Conservation (phyloP, 2,113 vertebrate species). For the Todiramphus saurophagus region DNA sequence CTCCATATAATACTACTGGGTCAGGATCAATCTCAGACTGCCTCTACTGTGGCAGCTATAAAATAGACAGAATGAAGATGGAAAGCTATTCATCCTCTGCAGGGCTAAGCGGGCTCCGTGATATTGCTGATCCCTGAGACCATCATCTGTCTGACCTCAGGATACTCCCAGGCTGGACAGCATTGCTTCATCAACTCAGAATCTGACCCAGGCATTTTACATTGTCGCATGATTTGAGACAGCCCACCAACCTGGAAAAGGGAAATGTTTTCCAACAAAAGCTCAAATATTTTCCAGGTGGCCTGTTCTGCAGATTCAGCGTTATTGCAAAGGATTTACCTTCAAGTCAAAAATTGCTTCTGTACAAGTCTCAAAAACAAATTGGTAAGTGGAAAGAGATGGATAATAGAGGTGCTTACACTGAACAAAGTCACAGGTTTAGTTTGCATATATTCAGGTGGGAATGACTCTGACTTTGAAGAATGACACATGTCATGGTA, state of each 20-base stretch:
- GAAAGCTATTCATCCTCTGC: constrained; percentile 24
- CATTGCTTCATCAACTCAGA: background rate
- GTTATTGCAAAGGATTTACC: background rate
- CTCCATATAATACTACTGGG: background rate
- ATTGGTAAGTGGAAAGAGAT: background rate
- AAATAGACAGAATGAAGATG: constrained; percentile 21
- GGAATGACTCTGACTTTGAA: constrained; percentile 23
- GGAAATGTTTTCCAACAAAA: background rate
- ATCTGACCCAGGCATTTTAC: background rate
- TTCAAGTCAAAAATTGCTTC: constrained; percentile 4
- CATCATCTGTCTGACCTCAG: background rate
- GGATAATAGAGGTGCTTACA: constrained; percentile 17
- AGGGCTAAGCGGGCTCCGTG: background rate
- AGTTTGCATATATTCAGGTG: constrained; percentile 27
- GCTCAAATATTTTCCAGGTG: constrained; percentile 40
- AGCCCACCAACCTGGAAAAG: background rate
- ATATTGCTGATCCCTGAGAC: background rate
- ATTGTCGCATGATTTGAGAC: background rate
- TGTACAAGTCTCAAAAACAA: background rate
- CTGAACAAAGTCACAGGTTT: background rate
- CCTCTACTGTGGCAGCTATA: constrained; percentile 24
- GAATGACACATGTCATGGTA: background rate
- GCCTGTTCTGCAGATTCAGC: background rate
- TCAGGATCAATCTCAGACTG: constrained; percentile 32
- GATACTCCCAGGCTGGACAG: background rate